These are phyloP conservation scores for fruit fly (Drosophila melanogaster) DNA, from an alignment of 1,140 invertebrate genomes.

Conservation along the genomic window Release_6_plus_ISO1_MT NC_004354.4:17544001-17544500, in stretches of 20 bases:
- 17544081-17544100: too few relatives aligned
- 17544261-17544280: too few relatives aligned
- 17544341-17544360: conserved; percentile 37
- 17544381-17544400: conserved; percentile 2
- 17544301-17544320: conserved; percentile 23
- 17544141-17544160: too few relatives aligned
- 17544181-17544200: not conserved
- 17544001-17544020: not conserved
- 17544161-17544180: too few relatives aligned
- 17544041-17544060: too few relatives aligned
- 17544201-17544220: not conserved
- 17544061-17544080: too few relatives aligned
- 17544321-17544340: conserved; percentile 21
- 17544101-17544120: too few relatives aligned
- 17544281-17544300: conserved; percentile 6
- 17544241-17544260: not conserved
- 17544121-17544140: too few relatives aligned
- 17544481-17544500: conserved; percentile 6
- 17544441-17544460: conserved; percentile 52
- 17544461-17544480: conserved; percentile 36
- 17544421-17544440: conserved; percentile 39
- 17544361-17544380: conserved; percentile 36
- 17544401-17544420: conserved; percentile 6
- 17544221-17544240: not conserved
- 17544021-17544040: not conserved